Evolutionary conservation across 2,113 vertebrate genomes (phyloP).

Genomic region (Passer domesticus): DNA sequence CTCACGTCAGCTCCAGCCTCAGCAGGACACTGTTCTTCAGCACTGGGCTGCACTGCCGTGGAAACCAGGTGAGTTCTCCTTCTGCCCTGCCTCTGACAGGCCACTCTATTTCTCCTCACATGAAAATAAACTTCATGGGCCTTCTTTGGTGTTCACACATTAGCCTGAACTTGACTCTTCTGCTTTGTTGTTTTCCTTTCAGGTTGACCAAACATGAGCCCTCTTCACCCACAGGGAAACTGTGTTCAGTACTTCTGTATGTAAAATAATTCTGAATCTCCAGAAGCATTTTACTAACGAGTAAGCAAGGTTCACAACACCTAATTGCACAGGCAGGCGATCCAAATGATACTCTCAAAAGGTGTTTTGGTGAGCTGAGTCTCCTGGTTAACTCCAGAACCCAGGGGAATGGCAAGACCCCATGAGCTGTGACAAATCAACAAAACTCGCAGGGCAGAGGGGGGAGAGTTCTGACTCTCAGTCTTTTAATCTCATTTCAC

Average conservation of each 20-base stretch:
- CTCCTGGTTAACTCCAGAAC: not conserved
- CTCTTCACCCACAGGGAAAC: not conserved
- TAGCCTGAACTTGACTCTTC: not conserved
- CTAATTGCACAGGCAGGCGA: not conserved
- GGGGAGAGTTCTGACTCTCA: not conserved
- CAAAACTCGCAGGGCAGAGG: not conserved
- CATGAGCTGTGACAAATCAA: not conserved
- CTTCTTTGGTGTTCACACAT: not conserved
- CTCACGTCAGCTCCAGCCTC: not conserved
- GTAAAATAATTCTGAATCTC: not conserved
- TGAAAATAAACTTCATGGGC: not conserved
- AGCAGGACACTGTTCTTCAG: not conserved
- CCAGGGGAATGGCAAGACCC: not conserved
- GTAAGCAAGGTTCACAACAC: not conserved
- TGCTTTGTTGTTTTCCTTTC: not conserved
- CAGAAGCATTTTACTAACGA: not conserved
- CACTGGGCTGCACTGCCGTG: fast-evolving
- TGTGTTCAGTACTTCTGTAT: not conserved
- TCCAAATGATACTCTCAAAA: not conserved
- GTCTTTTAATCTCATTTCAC: not conserved
- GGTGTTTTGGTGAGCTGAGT: not conserved
- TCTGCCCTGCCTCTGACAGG: not conserved
- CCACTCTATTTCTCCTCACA: not conserved
- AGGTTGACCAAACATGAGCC: fast-evolving
- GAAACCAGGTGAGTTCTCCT: not conserved